These are phyloP conservation scores for Apodemia hepburni DNA, from an alignment of 2,888 invertebrate genomes.

Conservation along the genomic window DNA sequence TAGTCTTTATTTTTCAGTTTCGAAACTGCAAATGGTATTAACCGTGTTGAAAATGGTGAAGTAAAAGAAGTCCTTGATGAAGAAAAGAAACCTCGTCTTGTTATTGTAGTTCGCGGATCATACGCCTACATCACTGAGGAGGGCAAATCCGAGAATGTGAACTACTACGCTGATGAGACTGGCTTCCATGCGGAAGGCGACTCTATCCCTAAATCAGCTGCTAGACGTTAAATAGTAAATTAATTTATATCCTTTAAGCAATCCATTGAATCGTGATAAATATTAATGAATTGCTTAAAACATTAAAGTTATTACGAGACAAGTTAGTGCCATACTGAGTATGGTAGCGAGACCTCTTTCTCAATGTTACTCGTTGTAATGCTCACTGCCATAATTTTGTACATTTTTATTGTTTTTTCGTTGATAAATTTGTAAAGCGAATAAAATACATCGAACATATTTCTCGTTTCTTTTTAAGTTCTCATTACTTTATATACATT, in stretches of 20 bases:
- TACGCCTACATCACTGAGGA: slow-evolving; percentile 78
- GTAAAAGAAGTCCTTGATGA: slow-evolving; percentile 62
- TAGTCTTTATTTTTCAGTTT: slow-evolving; percentile 43
- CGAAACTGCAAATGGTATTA: slow-evolving; percentile 79
- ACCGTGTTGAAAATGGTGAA: slow-evolving; percentile 70
- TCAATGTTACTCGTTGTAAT: slow-evolving; percentile 18
- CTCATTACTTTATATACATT: too few relatives aligned
- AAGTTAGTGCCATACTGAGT: slow-evolving; percentile 27
- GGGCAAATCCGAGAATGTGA: slow-evolving; percentile 71
- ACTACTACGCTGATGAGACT: slow-evolving; percentile 81
- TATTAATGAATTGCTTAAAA: slow-evolving; percentile 21
- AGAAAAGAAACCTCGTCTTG: slow-evolving; percentile 77
- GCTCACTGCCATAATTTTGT: slow-evolving; percentile 57
- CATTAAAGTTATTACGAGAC: slow-evolving; percentile 13
- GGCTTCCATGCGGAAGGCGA: slow-evolving; percentile 82
- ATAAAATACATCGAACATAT: slow-evolving; percentile 33
- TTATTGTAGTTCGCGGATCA: slow-evolving; percentile 80
- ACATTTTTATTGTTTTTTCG: slow-evolving; percentile 51
- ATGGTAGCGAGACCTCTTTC: slow-evolving; percentile 32
- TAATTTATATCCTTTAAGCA: slow-evolving; percentile 26
- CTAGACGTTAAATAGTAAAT: slow-evolving; percentile 37
- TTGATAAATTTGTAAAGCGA: slow-evolving; percentile 37
- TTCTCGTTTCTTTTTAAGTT: slow-evolving; percentile 20
- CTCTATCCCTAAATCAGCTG: slow-evolving; percentile 76
- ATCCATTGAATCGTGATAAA: slow-evolving; percentile 26